These are phyloP conservation scores for Thaleichthys pacificus DNA, from an alignment of 2,797 vertebrate species.

Conservation along the genomic window DNA sequence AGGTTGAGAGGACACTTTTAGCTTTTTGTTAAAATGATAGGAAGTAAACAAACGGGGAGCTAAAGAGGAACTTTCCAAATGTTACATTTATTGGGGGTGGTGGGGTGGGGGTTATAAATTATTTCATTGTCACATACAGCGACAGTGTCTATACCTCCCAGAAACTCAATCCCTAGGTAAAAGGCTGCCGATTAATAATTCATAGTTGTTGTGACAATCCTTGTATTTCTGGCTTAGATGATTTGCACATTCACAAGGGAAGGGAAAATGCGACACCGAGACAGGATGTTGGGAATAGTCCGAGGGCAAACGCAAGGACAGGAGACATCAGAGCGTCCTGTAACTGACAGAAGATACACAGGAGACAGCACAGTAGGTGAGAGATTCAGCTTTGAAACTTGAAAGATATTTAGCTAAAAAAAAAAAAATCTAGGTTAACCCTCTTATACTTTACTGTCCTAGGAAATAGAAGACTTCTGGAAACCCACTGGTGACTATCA, in stretches of 20 bases:
- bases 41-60: conserved; percentile 23
- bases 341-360: neutral
- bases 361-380: neutral
- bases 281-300: conserved; percentile 36
- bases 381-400: conserved; percentile 2
- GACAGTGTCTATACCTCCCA: conserved; percentile 51
- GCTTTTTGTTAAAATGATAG: conserved; percentile 14
- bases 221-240: conserved; percentile 69
- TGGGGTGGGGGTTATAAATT: conserved; percentile 2
- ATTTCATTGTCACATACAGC: conserved; percentile 46
- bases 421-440: neutral
- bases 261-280: conserved; percentile 49
- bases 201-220: conserved; percentile 62
- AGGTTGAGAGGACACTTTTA: neutral
- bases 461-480: neutral
- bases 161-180: conserved; percentile 71
- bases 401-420: neutral
- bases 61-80: neutral
- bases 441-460: neutral
- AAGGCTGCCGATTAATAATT: conserved; percentile 75
- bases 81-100: neutral
- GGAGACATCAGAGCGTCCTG: too few species aligned
- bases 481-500: neutral
- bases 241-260: conserved; percentile 52
- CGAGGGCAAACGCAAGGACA: conserved; percentile 33